These are phyloP conservation scores for Tragelaphus oryx DNA, from an alignment of 2,797 vertebrate genomes.

Conservation along the genomic window DNA sequence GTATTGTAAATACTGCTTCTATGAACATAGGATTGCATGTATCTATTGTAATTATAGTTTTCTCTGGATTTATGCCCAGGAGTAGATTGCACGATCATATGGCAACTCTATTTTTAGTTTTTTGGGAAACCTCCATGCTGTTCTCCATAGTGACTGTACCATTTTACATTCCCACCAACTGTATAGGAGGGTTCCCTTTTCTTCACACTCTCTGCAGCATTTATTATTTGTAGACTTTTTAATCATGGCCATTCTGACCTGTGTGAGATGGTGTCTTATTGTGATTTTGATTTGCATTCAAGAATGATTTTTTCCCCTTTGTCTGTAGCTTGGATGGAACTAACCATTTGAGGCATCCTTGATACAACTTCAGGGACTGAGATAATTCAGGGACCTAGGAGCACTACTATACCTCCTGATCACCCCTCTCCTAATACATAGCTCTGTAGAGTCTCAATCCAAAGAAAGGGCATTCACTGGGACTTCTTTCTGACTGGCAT, in stretches of 20 bases:
- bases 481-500: background rate
- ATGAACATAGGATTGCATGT: background rate
- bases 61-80: background rate
- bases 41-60: background rate
- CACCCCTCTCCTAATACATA: background rate
- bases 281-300: background rate
- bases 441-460: background rate
- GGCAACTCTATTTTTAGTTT: background rate
- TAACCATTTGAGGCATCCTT: background rate
- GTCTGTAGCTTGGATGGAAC: background rate
- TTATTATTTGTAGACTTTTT: background rate
- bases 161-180: background rate
- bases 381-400: background rate
- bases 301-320: background rate
- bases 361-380: background rate
- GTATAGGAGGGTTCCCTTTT: background rate
- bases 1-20: background rate
- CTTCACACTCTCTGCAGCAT: background rate
- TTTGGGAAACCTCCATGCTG: background rate
- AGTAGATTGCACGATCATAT: background rate
- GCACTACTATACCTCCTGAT: background rate
- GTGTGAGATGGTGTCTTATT: background rate
- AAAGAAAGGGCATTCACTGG: background rate
- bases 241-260: background rate
- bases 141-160: background rate